Evolutionary conservation across 2,888 invertebrate genomes (phyloP).

Genomic region (Melanotus villosus): DNA sequence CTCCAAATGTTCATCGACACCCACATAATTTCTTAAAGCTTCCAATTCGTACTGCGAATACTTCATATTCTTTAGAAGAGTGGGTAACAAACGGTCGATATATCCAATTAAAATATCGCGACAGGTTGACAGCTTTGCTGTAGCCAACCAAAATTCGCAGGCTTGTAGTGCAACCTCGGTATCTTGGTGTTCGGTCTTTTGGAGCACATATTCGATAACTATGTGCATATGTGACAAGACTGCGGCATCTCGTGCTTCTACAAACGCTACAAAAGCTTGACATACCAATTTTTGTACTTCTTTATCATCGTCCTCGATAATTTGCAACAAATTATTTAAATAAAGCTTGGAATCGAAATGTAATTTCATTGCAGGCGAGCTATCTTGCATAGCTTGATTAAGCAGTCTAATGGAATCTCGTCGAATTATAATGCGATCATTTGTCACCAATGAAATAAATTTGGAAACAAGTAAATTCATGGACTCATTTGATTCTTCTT

Average conservation of each 20-base stretch:
- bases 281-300: conserved; percentile 99
- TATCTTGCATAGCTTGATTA: conserved; percentile 65
- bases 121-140: conserved; percentile 95
- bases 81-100: conserved; percentile 88
- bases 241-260: conserved; percentile 95
- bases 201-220: conserved; percentile 97
- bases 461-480: conserved; percentile 93
- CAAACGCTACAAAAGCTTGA: conserved; percentile 93
- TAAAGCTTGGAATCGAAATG: conserved; percentile 62
- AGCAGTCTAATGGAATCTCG: conserved; percentile 55
- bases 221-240: conserved; percentile 96
- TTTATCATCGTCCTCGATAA: conserved; percentile 94
- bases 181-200: conserved; percentile 92
- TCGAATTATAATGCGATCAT: conserved; percentile 39
- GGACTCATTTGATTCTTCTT: conserved; percentile 86
- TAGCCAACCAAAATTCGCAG: conserved; percentile 98
- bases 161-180: conserved; percentile 97
- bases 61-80: conserved; percentile 96
- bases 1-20: conserved; percentile 96
- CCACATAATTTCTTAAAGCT: conserved; percentile 92
- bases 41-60: conserved; percentile 98
- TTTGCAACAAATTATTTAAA: conserved; percentile 90
- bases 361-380: conserved; percentile 58
- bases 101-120: conserved; percentile 91
- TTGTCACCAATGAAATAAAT: conserved; percentile 69